These are phyloP conservation scores for Melanotaenia maccullochi DNA, from an alignment of 2,797 vertebrate genomes.

Conservation along the genomic window DNA sequence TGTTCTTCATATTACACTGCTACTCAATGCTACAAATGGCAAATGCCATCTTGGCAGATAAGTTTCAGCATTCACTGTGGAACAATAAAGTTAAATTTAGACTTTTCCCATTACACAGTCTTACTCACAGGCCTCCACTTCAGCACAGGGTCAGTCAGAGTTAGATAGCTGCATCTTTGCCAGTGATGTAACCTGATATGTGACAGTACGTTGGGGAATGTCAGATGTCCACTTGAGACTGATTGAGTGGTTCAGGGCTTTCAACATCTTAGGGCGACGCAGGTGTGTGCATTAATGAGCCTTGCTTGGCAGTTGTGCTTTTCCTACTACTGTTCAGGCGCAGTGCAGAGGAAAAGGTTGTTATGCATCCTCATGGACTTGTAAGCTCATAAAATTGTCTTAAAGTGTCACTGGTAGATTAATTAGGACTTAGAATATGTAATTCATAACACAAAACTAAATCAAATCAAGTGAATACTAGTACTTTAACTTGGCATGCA, in stretches of 20 bases:
- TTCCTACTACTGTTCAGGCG: conserved; percentile 21
- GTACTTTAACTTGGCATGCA: conserved; percentile 6
- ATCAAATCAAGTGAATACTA: not conserved
- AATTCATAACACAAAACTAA: conserved; percentile 13
- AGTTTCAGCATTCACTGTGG: conserved; percentile 37
- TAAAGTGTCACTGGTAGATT: conserved; percentile 13
- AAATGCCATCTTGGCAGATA: conserved; percentile 41
- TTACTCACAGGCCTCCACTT: conserved; percentile 52
- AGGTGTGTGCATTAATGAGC: conserved; percentile 41
- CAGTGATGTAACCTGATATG: conserved; percentile 77
- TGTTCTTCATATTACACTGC: not conserved
- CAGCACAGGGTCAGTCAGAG: conserved; percentile 34
- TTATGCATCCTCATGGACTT: not conserved
- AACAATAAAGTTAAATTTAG: conserved; percentile 75
- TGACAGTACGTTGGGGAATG: conserved; percentile 79
- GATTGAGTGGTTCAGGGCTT: conserved; percentile 46
- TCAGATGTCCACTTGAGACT: conserved; percentile 70
- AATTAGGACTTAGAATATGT: not conserved
- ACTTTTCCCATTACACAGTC: conserved; percentile 57
- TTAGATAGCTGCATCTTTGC: conserved; percentile 68
- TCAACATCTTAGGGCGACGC: conserved; percentile 39
- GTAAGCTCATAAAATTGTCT: conserved; percentile 2
- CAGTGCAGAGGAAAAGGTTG: conserved; percentile 3
- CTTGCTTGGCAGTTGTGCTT: conserved; percentile 14
- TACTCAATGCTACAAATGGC: conserved; percentile 32